These are phyloP conservation scores for Clostera curtula DNA, from an alignment of 2,888 invertebrate species.

Conservation along the genomic window DNA sequence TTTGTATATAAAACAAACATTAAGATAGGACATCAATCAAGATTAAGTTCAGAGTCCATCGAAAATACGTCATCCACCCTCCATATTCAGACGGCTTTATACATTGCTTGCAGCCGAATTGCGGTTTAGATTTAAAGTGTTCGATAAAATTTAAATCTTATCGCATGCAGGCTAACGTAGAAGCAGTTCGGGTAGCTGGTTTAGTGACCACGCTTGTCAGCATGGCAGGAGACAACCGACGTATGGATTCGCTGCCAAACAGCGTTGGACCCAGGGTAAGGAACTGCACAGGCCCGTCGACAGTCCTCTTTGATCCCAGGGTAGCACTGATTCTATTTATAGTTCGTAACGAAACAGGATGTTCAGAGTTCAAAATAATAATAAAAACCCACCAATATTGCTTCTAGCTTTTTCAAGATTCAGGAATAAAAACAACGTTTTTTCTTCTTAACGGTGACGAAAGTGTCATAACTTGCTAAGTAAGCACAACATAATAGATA, in stretches of 20 bases:
- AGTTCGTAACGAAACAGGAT: too few relatives aligned
- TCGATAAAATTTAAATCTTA: slow-evolving; percentile 71
- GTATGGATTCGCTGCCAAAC: slow-evolving; percentile 69
- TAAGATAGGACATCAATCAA: too few relatives aligned
- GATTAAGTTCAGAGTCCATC: too few relatives aligned
- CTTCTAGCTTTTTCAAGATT: too few relatives aligned
- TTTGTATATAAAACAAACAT: too few relatives aligned
- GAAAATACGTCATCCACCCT: slow-evolving; percentile 24
- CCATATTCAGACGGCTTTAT: slow-evolving; percentile 20
- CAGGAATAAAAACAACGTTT: too few relatives aligned
- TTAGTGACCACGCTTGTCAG: slow-evolving; percentile 89
- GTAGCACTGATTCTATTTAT: too few relatives aligned
- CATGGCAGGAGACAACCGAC: slow-evolving; percentile 80
- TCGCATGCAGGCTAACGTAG: slow-evolving; percentile 82
- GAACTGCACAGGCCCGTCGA: slow-evolving; percentile 32
- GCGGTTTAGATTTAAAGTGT: slow-evolving; percentile 28
- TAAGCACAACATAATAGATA: too few relatives aligned
- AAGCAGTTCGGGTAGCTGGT: slow-evolving; percentile 87
- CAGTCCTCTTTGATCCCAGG: slow-evolving; percentile 17
- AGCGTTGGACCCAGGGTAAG: slow-evolving; percentile 72
- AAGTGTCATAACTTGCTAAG: too few relatives aligned
- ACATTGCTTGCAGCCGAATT: slow-evolving; percentile 23
- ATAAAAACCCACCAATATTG: too few relatives aligned
- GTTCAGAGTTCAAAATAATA: too few relatives aligned
- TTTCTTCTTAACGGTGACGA: too few relatives aligned